These are phyloP conservation scores for Dendronephthya gigantea DNA, from an alignment of 64 coral and sea anemone species.

Conservation along the genomic window DNA sequence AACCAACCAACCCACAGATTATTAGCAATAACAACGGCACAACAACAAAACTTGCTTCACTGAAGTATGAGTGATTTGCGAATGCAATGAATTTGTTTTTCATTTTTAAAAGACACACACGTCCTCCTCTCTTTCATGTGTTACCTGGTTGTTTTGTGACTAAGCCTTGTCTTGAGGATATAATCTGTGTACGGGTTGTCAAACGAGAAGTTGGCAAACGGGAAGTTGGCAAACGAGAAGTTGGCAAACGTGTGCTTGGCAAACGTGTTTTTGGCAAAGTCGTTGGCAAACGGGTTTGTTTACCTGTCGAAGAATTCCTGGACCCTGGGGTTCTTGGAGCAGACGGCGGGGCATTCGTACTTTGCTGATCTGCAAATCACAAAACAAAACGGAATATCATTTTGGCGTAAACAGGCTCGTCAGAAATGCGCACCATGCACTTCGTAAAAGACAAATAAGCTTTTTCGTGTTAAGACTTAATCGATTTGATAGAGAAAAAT, in stretches of 20 bases:
- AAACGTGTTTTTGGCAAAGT: neutral
- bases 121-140: neutral
- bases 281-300: neutral
- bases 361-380: constrained; percentile 3
- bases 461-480: too few species aligned
- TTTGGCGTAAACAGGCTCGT: neutral
- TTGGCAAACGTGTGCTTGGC: neutral
- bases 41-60: neutral
- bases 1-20: too few species aligned
- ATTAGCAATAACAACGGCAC: too few species aligned
- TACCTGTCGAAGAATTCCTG: neutral
- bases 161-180: neutral
- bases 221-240: too few species aligned
- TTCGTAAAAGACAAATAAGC: too few species aligned
- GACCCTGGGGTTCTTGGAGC: neutral
- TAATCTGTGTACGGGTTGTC: too few species aligned
- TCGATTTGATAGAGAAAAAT: too few species aligned
- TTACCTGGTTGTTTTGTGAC: neutral
- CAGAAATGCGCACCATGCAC: too few species aligned
- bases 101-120: neutral
- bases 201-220: too few species aligned
- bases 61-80: neutral
- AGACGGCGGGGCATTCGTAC: neutral
- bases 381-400: neutral
- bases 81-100: neutral